Percentiles rank a stretch among this genome's conserved stretches.
These are phyloP conservation scores for Crocallis elinguaria DNA, from an alignment of 2,888 invertebrate genomes.

Conservation along the genomic window DNA sequence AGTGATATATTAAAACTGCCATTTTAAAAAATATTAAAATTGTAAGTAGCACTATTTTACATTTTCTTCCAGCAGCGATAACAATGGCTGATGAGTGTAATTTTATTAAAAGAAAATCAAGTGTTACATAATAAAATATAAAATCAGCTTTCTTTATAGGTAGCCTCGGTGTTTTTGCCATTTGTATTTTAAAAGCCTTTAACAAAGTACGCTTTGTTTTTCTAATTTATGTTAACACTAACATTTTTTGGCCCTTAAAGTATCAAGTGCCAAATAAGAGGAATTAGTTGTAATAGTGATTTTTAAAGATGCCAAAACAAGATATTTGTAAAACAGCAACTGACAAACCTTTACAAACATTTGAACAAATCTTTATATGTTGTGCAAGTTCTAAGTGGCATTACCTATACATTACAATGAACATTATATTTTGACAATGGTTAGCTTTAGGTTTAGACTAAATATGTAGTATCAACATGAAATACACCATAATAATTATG, in stretches of 20 bases:
- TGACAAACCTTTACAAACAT: not conserved
- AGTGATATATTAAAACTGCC: slow-evolving; percentile 73
- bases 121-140: not conserved
- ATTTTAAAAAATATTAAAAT: slow-evolving; percentile 51
- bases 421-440: slow-evolving; percentile 11
- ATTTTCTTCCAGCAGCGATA: too few relatives aligned
- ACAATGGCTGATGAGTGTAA: too few relatives aligned
- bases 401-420: slow-evolving; percentile 29
- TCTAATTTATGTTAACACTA: not conserved
- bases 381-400: slow-evolving; percentile 12
- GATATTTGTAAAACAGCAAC: not conserved
- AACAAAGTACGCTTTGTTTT: not conserved
- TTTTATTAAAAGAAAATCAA: too few relatives aligned
- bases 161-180: not conserved
- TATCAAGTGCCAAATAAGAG: slow-evolving; percentile 26
- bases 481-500: slow-evolving; percentile 9
- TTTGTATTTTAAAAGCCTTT: not conserved
- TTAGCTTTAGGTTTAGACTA: slow-evolving; percentile 23
- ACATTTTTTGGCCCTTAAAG: not conserved
- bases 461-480: slow-evolving; percentile 26
- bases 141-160: not conserved
- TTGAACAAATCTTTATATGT: slow-evolving; percentile 6
- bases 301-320: slow-evolving; percentile 15
- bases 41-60: too few relatives aligned
- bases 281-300: slow-evolving; percentile 27